Evolutionary conservation across 2,113 vertebrate genomes (phyloP), one percentile per base, ranked within the genome.

Genomic region (Tiliqua scincoides): DNA sequence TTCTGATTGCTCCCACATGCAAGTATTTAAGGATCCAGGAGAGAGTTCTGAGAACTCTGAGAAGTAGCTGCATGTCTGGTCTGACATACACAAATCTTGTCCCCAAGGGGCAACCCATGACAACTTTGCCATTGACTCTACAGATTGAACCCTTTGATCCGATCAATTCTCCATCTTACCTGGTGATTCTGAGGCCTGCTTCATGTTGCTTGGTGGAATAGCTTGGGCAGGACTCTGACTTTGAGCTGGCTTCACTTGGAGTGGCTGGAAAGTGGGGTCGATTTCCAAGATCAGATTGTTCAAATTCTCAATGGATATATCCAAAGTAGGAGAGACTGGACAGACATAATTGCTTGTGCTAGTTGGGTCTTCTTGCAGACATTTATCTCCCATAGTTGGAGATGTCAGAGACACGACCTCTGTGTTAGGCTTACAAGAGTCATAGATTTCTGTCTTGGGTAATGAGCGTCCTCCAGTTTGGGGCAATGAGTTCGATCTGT

Each of bases 271-370:
- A 21, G 95, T 97, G 0, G 98, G 98, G 77, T 98, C 97, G 21
- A 98, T 95, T 70, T 98, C 97, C 2, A 97, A 90, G 85, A 98
- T 98, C 86, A 98, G 74, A 88, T 96, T 89, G 95, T 98, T 98
- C 83, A 98, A 96, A 27, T 91, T 93, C 43, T 98, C 96, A 90
- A 98, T 91, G 32, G 95, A 96, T 37, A 96, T 91, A 35, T 98
- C 97, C 61, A 98, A 91, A 6, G 89, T 92, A 5, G 94, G 93
- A 75, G 96, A 95, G 72, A 61, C 0, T 0, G 91, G 72, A 14
- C 86, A 90, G 63, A 32, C 57, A 40, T 82, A 87, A 0, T 91
- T 35, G 35, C 94, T 95, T 0, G 0, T 0, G 15, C 87, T 0
- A 5, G 3, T 0, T 1, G 82, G 93, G 37, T 80, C 23, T 12